Base-by-base conservation (phyloP, 2,797 vertebrate species). In the Euthynnus affinis region DNA sequence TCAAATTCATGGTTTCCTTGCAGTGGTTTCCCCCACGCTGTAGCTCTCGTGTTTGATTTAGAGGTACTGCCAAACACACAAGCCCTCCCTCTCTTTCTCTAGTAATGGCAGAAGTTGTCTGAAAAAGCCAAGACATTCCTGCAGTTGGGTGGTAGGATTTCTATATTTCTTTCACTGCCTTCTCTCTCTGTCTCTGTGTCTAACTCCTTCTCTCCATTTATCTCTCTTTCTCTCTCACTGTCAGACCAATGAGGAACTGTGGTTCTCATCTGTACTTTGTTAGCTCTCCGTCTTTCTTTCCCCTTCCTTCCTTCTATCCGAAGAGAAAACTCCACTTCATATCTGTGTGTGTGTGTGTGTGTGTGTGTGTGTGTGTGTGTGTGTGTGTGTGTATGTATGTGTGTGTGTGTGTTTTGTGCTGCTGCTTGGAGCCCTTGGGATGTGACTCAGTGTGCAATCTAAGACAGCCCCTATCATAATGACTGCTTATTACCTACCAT, bases 101-200 rank as follows among this genome's bases (percentile, higher is more conserved):
- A 72, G 55, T 84, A 87, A 90, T 88, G 84, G 86, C 23, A 88
- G 80, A 80, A 87, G 81, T 73, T 84, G 81, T 87, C 70, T 76
- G 84, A 57, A 46, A 82, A 81, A 86, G 92, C 91, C 88, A 91
- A 88, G 81, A 92, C 85, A 94, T 93, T 94, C 92, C 88, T 91
- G 70, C 46, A 83, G 68, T 83, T 73, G 81, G 73, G 74, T 91
- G 88, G 90, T 81, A 89, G 87, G 83, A 93, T 88, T 89, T 90
- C 74, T 83, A 60, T 52, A 27, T 80, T 83, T 86, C 77, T 84
- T 74, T 88, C 51, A 9, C 68, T 44, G 62, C 34, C 25, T 82
- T 68, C 59, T 75, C 69, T 70, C 22, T 77, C 55, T 65, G 17
- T 32, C 52, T 77, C 70, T 51, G n/a, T 48, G 23, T 72, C 64